phyloP scores from a whole-genome alignment of 2,888 invertebrate species.

The Phasia obesa region DNA sequence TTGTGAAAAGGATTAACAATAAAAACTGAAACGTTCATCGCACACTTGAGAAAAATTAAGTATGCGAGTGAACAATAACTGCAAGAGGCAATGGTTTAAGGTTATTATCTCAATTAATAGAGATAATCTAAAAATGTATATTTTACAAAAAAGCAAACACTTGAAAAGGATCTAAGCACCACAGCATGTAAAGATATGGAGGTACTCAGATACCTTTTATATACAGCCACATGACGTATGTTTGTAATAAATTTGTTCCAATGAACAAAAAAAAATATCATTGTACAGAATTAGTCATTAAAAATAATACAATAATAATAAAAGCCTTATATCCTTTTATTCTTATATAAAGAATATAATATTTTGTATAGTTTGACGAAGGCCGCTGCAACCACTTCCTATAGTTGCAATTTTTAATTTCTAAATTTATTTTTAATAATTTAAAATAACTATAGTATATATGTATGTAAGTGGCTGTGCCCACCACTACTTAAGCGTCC shows the following conservation, averaged over 20 bases:
- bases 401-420: too few species aligned
- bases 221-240: not conserved
- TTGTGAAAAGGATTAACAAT: not conserved
- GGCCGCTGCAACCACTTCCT: too few species aligned
- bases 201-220: not conserved
- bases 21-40: slow-evolving; percentile 35
- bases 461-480: too few species aligned
- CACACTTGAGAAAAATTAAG: slow-evolving; percentile 36
- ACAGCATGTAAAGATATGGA: not conserved
- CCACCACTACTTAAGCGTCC: too few species aligned
- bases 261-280: not conserved
- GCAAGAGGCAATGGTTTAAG: slow-evolving; percentile 3
- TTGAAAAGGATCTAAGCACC: slow-evolving; percentile 9
- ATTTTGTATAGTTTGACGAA: too few species aligned
- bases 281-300: not conserved
- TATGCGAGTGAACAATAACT: not conserved
- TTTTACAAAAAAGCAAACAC: not conserved
- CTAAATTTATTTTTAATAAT: too few species aligned
- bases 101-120: not conserved
- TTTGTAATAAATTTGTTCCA: slow-evolving; percentile 12
- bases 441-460: too few species aligned
- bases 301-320: not conserved
- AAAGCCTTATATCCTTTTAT: not conserved
- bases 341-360: too few species aligned
- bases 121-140: slow-evolving; percentile 36